Conservation (phyloP, 2,113 vertebrate genomes). For the Pleuronectes platessa region DNA sequence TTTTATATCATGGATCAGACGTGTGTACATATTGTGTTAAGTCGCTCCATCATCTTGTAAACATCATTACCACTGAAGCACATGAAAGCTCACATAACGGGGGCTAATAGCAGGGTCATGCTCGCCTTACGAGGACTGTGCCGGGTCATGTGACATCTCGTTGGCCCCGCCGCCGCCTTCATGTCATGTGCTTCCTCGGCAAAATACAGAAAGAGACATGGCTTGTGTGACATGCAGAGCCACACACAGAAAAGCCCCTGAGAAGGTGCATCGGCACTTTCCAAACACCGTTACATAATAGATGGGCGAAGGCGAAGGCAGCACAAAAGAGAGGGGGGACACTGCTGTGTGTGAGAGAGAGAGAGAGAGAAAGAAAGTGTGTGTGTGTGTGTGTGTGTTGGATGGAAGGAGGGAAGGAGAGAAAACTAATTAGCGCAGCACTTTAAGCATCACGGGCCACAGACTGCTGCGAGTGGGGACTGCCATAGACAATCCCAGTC, state of each 20-base stretch:
- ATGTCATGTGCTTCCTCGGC: constrained; percentile 31
- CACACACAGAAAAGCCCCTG: constrained; percentile 33
- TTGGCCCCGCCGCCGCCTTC: constrained; percentile 7
- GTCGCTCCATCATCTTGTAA: too few relatives aligned
- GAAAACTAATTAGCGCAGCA: constrained; percentile 80
- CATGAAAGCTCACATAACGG: background rate
- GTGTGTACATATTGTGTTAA: too few relatives aligned
- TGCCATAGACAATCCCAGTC: constrained; percentile 80
- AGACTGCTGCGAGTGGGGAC: constrained; percentile 72
- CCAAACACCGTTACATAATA: constrained; percentile 59
- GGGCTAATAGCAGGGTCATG: background rate
- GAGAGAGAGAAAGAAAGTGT: background rate
- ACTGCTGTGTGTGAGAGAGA: constrained; percentile 6
- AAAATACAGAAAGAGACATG: constrained; percentile 50
- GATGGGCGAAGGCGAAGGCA: constrained; percentile 44
- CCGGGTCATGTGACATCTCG: constrained; percentile 8
- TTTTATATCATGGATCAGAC: too few relatives aligned
- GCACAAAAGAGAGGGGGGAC: constrained; percentile 42
- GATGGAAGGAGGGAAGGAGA: constrained; percentile 42
- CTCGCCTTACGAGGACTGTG: background rate
- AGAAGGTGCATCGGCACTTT: constrained; percentile 45
- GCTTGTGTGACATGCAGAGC: constrained; percentile 52
- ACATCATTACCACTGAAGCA: background rate
- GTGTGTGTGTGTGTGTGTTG: constrained; percentile 26
- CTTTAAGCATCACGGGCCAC: constrained; percentile 76